These are phyloP conservation scores for Ormyrus labotus DNA, from an alignment of 2,888 invertebrate genomes.

Conservation along the genomic window DNA sequence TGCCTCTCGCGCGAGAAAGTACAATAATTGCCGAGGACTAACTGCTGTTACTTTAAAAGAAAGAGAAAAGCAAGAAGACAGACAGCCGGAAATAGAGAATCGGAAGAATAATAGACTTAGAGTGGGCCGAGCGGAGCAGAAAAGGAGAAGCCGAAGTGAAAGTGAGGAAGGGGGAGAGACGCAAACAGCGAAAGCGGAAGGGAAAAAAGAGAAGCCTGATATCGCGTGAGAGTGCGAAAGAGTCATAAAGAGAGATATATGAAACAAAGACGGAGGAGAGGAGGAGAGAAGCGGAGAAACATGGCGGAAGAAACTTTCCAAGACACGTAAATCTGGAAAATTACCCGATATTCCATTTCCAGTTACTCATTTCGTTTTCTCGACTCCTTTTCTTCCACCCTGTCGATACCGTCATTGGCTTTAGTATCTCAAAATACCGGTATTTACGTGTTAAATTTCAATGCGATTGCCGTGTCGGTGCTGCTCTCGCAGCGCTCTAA, in stretches of 20 bases:
- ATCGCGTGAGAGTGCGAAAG: constrained; percentile 39
- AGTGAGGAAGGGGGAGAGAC: constrained; percentile 18
- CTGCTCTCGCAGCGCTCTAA: too few relatives aligned
- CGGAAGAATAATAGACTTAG: constrained; percentile 41
- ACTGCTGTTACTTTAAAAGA: not conserved
- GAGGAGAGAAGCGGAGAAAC: not conserved
- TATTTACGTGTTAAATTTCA: not conserved
- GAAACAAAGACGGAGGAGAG: constrained; percentile 50
- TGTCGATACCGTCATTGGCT: constrained; percentile 23
- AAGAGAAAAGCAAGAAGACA: constrained; percentile 3
- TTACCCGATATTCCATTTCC: constrained; percentile 54
- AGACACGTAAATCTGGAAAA: constrained; percentile 61
- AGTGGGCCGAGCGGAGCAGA: constrained; percentile 11
- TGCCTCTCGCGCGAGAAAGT: not conserved
- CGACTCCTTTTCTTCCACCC: not conserved
- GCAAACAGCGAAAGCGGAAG: constrained; percentile 2
- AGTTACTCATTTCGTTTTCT: constrained; percentile 41
- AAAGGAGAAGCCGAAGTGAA: constrained; percentile 23
- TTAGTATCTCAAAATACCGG: constrained; percentile 39
- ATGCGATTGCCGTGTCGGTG: too few relatives aligned
- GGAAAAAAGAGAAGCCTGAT: constrained; percentile 27
- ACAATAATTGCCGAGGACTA: not conserved
- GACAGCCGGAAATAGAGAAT: constrained; percentile 45
- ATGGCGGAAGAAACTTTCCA: constrained; percentile 53
- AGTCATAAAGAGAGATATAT: constrained; percentile 52